Percentiles rank a stretch among this genome's conserved stretches.
Evolutionary conservation across 2,113 vertebrate genomes (phyloP).

Genomic region (Xenopus laevis): DNA sequence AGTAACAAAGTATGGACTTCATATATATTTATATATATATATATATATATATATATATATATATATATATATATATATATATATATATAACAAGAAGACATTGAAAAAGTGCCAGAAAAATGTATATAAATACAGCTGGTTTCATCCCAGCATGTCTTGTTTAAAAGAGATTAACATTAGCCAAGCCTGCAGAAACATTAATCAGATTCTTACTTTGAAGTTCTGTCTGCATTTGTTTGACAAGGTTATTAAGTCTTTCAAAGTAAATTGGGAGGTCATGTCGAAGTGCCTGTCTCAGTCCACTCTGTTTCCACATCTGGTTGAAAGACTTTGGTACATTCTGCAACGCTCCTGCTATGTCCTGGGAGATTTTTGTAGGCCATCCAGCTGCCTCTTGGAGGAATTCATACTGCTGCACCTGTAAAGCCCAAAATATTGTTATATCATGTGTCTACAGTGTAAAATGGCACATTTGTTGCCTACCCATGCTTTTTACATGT

Average conservation of each 20-base stretch:
- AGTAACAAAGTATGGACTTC: too few species aligned
- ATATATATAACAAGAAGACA: too few species aligned
- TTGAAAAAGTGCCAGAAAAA: too few species aligned
- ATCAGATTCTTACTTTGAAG: constrained; percentile 68
- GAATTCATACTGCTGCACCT: constrained; percentile 61
- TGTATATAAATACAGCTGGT: too few species aligned
- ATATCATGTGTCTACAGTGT: too few species aligned
- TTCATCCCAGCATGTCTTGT: neutral
- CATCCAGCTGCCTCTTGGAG: constrained; percentile 57
- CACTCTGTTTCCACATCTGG: constrained; percentile 61
- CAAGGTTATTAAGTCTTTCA: constrained; percentile 56
- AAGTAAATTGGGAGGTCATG: constrained; percentile 59
- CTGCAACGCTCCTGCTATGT: constrained; percentile 52
- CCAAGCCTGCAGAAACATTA: too few species aligned
- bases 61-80: too few species aligned
- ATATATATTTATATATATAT: too few species aligned
- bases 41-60: too few species aligned
- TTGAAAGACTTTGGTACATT: constrained; percentile 15
- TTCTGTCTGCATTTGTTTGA: constrained; percentile 69
- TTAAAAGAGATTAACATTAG: too few species aligned
- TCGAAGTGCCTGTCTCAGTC: constrained; percentile 50
- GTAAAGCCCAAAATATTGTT: neutral
- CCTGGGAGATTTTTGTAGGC: constrained; percentile 53
- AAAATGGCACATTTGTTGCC: too few species aligned
- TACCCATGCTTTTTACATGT: too few species aligned